phyloP scores from a whole-genome alignment of 2,113 vertebrate genomes.

The Megatriorchis doriae region DNA sequence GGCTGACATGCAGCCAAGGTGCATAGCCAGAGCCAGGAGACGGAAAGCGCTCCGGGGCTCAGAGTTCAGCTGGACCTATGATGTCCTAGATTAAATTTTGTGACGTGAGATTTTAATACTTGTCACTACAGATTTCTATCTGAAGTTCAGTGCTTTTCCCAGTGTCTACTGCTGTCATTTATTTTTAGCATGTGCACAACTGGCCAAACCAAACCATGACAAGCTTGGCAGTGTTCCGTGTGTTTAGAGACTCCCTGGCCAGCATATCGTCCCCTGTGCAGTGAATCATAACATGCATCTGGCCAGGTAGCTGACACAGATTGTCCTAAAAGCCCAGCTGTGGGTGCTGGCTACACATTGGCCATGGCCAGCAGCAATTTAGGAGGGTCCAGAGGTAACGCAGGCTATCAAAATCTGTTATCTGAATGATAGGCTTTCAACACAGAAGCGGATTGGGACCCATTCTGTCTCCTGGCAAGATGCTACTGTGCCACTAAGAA shows the following conservation, averaged over 20 bases:
- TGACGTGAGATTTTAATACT: not conserved
- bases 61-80: not conserved
- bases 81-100: not conserved
- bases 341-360: not conserved
- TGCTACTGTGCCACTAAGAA: not conserved
- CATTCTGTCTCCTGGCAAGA: not conserved
- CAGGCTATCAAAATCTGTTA: not conserved
- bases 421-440: not conserved
- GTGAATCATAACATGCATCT: not conserved
- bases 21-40: not conserved
- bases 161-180: not conserved
- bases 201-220: not conserved
- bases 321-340: not conserved
- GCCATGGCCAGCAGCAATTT: not conserved
- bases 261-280: not conserved
- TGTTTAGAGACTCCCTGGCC: not conserved
- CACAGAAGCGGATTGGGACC: not conserved
- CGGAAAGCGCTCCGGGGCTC: not conserved
- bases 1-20: not conserved
- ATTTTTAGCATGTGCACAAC: not conserved
- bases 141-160: not conserved
- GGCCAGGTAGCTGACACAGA: not conserved
- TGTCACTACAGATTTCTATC: conserved; percentile 34
- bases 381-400: not conserved
- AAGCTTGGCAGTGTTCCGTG: not conserved